These are phyloP conservation scores for Crocodylus rhombifer DNA, from an alignment of 2,797 vertebrate genomes.

Conservation along the genomic window DNA sequence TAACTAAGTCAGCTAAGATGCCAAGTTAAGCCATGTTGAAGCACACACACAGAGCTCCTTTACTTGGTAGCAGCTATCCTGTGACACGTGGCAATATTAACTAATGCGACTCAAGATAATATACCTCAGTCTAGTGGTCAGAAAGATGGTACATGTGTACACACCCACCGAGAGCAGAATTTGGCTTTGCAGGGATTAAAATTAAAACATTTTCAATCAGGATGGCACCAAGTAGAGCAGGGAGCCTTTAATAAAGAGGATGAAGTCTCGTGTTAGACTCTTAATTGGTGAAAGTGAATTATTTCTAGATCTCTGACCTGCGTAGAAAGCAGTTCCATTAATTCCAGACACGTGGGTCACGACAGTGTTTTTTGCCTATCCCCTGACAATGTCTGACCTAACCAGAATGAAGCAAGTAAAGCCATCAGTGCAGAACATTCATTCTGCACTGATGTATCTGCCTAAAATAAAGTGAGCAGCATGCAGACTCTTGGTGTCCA, in stretches of 20 bases:
- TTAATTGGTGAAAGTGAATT: conserved; percentile 36
- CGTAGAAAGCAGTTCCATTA: conserved; percentile 6
- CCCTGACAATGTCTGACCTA: conserved; percentile 7
- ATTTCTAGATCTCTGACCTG: conserved; percentile 28
- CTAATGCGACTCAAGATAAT: background rate
- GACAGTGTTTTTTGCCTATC: background rate
- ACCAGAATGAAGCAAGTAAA: conserved; percentile 37
- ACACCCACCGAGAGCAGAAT: background rate
- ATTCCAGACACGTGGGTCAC: conserved; percentile 15
- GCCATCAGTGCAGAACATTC: background rate
- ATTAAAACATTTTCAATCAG: background rate
- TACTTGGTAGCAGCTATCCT: fast-evolving
- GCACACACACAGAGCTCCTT: background rate
- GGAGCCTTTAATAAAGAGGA: background rate
- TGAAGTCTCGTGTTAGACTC: background rate
- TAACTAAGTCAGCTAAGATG: too few relatives aligned
- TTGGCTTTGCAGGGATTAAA: background rate
- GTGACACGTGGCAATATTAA: background rate
- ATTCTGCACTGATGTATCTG: background rate
- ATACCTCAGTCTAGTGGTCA: background rate
- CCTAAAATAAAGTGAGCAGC: conserved; percentile 53
- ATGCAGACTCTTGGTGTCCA: conserved; percentile 3
- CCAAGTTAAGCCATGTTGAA: background rate
- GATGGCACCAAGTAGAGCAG: background rate
- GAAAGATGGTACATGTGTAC: too few relatives aligned